These are phyloP conservation scores for Acanthurus leucopareius DNA, from an alignment of 2,797 vertebrate genomes.

Conservation along the genomic window DNA sequence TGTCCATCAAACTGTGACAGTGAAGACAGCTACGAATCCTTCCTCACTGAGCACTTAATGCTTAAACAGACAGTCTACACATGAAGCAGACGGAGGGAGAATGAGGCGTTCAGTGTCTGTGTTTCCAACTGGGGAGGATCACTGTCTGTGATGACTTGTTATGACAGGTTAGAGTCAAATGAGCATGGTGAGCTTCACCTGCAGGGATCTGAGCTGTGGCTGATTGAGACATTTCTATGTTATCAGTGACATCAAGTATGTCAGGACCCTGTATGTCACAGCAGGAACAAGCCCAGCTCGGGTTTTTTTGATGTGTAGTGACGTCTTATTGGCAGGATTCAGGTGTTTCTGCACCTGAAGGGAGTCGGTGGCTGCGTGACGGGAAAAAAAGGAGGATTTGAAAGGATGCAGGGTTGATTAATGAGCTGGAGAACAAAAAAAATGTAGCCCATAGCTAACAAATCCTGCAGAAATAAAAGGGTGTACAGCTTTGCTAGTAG, in stretches of 20 bases:
- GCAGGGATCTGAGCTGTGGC: constrained; percentile 6
- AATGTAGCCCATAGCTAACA: too few relatives aligned
- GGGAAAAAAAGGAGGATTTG: neutral
- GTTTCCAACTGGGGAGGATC: constrained; percentile 4
- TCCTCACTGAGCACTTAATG: neutral
- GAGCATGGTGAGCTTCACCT: neutral
- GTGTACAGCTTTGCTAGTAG: too few relatives aligned
- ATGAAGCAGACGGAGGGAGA: neutral
- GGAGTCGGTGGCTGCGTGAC: neutral
- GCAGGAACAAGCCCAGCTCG: neutral
- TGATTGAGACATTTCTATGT: constrained; percentile 21
- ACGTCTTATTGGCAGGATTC: constrained; percentile 1
- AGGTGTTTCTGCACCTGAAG: neutral
- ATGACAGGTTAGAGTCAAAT: constrained; percentile 37
- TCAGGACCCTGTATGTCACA: neutral
- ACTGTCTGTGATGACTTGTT: constrained; percentile 35
- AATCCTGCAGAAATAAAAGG: too few relatives aligned
- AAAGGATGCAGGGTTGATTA: neutral
- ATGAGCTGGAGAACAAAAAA: neutral
- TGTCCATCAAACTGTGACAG: constrained; percentile 17
- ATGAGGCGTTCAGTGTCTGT: constrained; percentile 10
- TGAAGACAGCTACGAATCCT: constrained; percentile 1
- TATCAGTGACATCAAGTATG: constrained; percentile 24
- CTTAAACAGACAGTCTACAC: constrained; percentile 5
- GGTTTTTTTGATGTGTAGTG: constrained; percentile 7